A percentile compares a stretch with the other conserved stretches of the same genome.
Conservation (phyloP, 2,797 vertebrate genomes). For the Propithecus deckenii region DNA sequence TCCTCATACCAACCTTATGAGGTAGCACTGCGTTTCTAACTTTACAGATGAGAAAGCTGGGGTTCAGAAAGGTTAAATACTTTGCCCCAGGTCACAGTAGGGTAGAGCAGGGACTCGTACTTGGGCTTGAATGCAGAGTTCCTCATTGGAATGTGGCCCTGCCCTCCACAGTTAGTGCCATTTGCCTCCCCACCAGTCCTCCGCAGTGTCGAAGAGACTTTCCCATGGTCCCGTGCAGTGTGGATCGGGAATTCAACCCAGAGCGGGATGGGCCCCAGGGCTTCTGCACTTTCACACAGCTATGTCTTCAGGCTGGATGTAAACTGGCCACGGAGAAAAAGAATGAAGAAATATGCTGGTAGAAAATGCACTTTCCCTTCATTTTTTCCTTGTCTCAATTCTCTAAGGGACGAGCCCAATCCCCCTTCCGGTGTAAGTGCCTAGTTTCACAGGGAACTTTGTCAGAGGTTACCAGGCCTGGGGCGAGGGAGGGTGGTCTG, state of each 20-base stretch:
- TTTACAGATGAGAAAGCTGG: conserved; percentile 1
- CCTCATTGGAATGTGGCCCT: not conserved
- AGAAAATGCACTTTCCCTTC: not conserved
- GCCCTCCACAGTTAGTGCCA: not conserved
- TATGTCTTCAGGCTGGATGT: not conserved
- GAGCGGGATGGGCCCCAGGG: too few species aligned
- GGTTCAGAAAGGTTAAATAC: not conserved
- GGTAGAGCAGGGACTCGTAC: not conserved
- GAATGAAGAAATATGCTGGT: not conserved
- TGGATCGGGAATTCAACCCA: not conserved
- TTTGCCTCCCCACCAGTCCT: not conserved
- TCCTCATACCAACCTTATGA: conserved; percentile 7
- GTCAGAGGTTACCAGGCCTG: not conserved
- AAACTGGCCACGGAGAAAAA: not conserved
- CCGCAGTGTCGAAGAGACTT: not conserved
- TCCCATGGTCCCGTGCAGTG: accelerated
- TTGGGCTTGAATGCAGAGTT: not conserved
- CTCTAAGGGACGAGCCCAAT: not conserved
- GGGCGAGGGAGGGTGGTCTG: not conserved
- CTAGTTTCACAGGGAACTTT: not conserved
- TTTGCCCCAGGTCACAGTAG: not conserved
- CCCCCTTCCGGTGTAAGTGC: not conserved
- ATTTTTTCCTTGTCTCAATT: not conserved
- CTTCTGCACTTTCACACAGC: not conserved
- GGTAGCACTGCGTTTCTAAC: not conserved